Conservation (phyloP, 2,888 invertebrate species). For the Cryptocephalus primarius region DNA sequence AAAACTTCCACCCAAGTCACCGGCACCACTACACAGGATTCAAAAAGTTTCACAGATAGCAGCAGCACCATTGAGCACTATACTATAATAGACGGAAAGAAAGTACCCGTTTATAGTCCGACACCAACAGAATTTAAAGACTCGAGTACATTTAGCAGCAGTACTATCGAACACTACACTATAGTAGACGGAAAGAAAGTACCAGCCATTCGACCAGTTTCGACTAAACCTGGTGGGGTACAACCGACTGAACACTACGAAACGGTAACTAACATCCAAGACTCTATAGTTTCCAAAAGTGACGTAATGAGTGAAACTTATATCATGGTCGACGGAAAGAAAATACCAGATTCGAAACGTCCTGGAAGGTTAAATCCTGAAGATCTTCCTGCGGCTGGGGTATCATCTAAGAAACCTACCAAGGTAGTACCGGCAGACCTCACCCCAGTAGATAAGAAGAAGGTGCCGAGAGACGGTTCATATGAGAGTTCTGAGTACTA, state of each 20-base stretch:
- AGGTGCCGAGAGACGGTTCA: neutral
- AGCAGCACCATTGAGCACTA: conserved; percentile 2
- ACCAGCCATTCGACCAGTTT: neutral
- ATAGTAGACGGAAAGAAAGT: conserved; percentile 1
- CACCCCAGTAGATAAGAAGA: neutral
- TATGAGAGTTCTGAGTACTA: neutral
- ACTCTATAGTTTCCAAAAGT: conserved; percentile 19
- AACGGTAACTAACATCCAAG: conserved; percentile 17
- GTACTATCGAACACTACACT: neutral
- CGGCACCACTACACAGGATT: conserved; percentile 1
- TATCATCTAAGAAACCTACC: conserved; percentile 3
- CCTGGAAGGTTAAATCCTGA: conserved; percentile 6
- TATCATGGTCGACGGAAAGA: conserved; percentile 5
- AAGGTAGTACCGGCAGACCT: neutral
- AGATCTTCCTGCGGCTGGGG: conserved; percentile 10
- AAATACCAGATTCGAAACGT: neutral
- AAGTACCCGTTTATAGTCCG: no score
- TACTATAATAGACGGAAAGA: neutral
- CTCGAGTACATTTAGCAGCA: no score
- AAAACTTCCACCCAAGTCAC: conserved; percentile 7
- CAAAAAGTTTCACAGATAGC: conserved; percentile 6
- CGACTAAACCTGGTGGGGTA: neutral
- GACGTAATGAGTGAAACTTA: conserved; percentile 14
- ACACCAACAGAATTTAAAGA: no score
- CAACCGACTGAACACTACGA: conserved; percentile 19